Evolutionary conservation across 2,113 vertebrate species (phyloP).

Genomic region (Ornithorhynchus anatinus): DNA sequence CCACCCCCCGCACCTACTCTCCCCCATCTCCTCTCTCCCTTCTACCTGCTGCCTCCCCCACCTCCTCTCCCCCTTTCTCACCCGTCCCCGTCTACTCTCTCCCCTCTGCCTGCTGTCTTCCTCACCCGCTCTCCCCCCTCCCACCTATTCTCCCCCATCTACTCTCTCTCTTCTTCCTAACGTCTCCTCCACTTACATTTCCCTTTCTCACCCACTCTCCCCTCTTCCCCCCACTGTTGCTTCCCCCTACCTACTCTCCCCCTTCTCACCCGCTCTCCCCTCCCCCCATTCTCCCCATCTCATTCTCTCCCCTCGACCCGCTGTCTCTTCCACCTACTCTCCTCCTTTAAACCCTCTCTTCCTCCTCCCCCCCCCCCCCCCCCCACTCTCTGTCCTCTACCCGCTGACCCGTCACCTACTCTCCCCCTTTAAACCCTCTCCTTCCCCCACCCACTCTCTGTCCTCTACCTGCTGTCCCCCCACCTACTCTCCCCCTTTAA

Average conservation of each 20-base stretch:
- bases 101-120: too few relatives aligned
- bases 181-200: conserved; percentile 32
- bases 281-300: fast-evolving
- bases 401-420: too few relatives aligned
- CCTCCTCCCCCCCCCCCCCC: neutral
- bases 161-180: conserved; percentile 1
- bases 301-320: neutral
- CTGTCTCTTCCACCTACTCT: neutral
- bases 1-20: too few relatives aligned
- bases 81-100: too few relatives aligned
- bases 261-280: fast-evolving
- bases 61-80: too few relatives aligned
- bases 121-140: conserved; percentile 30
- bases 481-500: too few relatives aligned
- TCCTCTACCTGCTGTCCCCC: too few relatives aligned
- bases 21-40: too few relatives aligned
- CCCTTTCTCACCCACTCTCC: too few relatives aligned
- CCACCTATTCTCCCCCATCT: neutral
- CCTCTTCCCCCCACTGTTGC: neutral
- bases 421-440: fast-evolving
- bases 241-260: neutral
- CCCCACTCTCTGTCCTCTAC: neutral
- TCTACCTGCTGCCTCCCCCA: too few relatives aligned
- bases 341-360: fast-evolving
- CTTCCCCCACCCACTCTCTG: neutral